Evolutionary conservation across 2,888 invertebrate species (phyloP).

Genomic region (Drosophila setosimentum): DNA sequence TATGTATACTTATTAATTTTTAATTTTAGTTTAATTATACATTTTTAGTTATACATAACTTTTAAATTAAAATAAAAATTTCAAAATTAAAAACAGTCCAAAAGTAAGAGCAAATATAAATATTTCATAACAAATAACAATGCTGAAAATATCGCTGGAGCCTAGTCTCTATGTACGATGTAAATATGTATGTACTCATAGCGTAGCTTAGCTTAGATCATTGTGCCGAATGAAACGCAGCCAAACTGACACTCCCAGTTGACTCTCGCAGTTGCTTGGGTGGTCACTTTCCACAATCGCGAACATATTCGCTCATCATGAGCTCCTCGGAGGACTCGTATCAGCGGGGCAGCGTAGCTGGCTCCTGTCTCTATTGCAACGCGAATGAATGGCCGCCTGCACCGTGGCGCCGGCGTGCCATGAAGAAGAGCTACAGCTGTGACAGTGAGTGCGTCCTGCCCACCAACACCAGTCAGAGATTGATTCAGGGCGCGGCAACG

Average conservation of each 20-base stretch:
- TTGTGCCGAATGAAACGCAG: not conserved
- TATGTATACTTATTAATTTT: too few relatives aligned
- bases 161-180: not conserved
- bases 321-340: conserved; percentile 85
- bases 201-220: conserved; percentile 13
- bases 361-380: conserved; percentile 64
- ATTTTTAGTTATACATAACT: too few relatives aligned
- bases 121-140: not conserved
- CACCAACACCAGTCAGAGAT: conserved; percentile 25
- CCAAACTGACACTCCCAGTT: conserved; percentile 23
- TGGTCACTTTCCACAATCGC: conserved; percentile 85
- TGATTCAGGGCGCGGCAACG: conserved; percentile 29
- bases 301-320: conserved; percentile 85
- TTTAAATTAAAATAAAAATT: too few relatives aligned
- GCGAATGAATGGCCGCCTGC: conserved; percentile 34
- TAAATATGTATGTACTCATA: not conserved
- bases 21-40: too few relatives aligned
- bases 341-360: conserved; percentile 71
- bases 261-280: conserved; percentile 82
- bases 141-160: conserved; percentile 33
- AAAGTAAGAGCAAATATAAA: not conserved
- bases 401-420: conserved; percentile 63
- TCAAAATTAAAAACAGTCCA: too few relatives aligned
- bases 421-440: conserved; percentile 84
- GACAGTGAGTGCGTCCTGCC: conserved; percentile 77